Base-by-base conservation (phyloP, 2,113 vertebrate genomes). In the Lasiurus borealis region DNA sequence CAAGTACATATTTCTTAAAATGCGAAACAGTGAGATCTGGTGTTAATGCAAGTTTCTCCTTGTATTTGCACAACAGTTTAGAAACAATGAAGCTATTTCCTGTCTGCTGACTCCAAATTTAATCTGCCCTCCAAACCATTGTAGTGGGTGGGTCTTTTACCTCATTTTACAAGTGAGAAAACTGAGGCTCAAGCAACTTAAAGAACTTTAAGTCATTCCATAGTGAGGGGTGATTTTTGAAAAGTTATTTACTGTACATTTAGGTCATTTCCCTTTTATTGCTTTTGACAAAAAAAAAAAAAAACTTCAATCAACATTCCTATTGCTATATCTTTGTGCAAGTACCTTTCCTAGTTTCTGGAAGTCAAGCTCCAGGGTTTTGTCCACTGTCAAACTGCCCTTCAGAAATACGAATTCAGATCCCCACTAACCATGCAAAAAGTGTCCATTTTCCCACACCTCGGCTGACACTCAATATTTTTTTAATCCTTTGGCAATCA, bases 81-180 rank as follows among this genome's bases (percentile, higher is more conserved):
- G 29, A 90, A 44, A 44, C 48, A 69, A 77, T 36, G 21, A 83
- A 84, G 64, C 40, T 93, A 80, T 72, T 83, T 75, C 34, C 84
- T 23, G 1, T 64, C 40, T 3, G 14, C 1, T 27, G 73, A 64
- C 29, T 94, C 54, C 64, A 89, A 90, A 73, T 87, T 50, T 57
- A 72, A 68, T 34, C 31, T 13, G 92, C 25, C 54, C 9, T 40
- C 29, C n/a, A 72, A 72, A 18, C 3, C 31, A 85, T 40, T 81
- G 12, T 54, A 80, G 27, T 34, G 11, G 25, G 29, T 9, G 57
- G n/a, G 23, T 75, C 15, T 64, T 76, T 64, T 44, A 14, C 4
- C 36, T 85, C 64, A 87, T 66, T 96, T 84, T 80, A 69, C 52
- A 92, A 66, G 34, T 73, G 3, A 72, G n/a, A 91, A 93, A 91